Conservation (phyloP, 2,113 vertebrate species). For the Odontesthes bonariensis region DNA sequence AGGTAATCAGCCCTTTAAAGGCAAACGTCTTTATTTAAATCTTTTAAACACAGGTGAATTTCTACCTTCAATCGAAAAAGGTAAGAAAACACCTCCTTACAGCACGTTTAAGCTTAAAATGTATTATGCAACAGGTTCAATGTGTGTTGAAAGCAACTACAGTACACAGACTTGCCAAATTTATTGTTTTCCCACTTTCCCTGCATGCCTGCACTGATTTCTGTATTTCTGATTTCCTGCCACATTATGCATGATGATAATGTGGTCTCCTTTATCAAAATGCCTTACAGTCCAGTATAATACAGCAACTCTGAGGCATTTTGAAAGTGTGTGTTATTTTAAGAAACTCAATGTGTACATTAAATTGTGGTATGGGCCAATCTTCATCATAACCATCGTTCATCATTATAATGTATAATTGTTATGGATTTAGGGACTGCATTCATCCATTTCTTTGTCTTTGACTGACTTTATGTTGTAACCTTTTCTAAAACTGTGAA, state of each 20-base stretch:
- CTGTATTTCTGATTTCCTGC: not conserved
- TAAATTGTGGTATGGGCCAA: slow-evolving; percentile 26
- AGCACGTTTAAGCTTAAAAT: not conserved
- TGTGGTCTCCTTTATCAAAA: not conserved
- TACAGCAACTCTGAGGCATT: not conserved
- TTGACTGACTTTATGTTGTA: slow-evolving; percentile 18
- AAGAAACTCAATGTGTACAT: slow-evolving; percentile 2
- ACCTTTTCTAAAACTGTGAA: slow-evolving; percentile 14
- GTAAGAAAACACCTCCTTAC: slow-evolving; percentile 60
- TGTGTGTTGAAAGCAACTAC: slow-evolving; percentile 25
- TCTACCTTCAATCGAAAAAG: slow-evolving; percentile 79
- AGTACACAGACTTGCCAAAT: slow-evolving; percentile 21
- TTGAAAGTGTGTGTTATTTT: slow-evolving; percentile 21
- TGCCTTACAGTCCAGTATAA: not conserved
- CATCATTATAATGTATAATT: not conserved
- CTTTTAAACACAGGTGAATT: slow-evolving; percentile 75
- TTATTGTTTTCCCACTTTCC: not conserved
- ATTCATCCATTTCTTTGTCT: slow-evolving; percentile 11
- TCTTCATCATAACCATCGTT: slow-evolving; percentile 12
- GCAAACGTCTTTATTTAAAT: not conserved
- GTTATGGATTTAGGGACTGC: slow-evolving; percentile 25
- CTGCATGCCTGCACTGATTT: slow-evolving; percentile 42
- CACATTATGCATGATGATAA: not conserved
- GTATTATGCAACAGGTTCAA: not conserved
- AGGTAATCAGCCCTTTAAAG: not conserved